Base-by-base conservation (phyloP, 2,113 vertebrate genomes). In the Camelus bactrianus region DNA sequence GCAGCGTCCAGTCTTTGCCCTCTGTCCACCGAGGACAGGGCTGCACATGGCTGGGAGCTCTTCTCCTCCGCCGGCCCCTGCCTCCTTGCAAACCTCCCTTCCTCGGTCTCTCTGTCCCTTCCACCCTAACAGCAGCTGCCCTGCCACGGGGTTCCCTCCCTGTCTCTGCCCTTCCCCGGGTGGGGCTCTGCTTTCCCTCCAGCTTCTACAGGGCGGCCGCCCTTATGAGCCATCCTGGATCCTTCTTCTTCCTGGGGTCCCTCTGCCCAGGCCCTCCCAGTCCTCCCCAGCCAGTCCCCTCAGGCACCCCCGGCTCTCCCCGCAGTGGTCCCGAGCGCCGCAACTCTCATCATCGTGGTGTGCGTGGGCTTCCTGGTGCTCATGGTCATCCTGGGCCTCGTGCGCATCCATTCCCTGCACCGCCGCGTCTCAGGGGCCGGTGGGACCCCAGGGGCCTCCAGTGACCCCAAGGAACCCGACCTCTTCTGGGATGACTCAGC, bases 341-440 rank as follows among this genome's bases (percentile, higher is more conserved):
- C 99, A 16, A 99, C 99, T 0, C 98, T 99, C 98, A 99, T 99
- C 98, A 99, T 99, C 6, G 99, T 99, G 98, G 99, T 99, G 64
- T 99, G 99, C 0, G 99, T 99, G 95, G 99, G 99, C 89, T 99
- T 99, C 98, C 98, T 99, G 98, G 99, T 99, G n/a, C 99, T 99
- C 80, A 99, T 99, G 99, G 99, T 99, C 87, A 98, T 99, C 97
- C 99, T 99, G 0, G 99, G 99, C 8, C 99, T 99, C 28, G 99
- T 99, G 96, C 99, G 99, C 62, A 99, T 99, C 97, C 99, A 99
- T 96, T 99, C 99, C 69, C 99, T 99, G 96, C 99, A 99, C 96
- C 99, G 99, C 70, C 99, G 99, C 0, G 94, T 96, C 48, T 97
- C 97, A 0, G 98, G 98, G 16, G 62, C 8, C 0, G 94, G 94